Percentiles rank a stretch among this genome's conserved stretches.
Evolutionary conservation across 2,113 vertebrate genomes (phyloP).

Genomic region (Hemiscyllium ocellatum): DNA sequence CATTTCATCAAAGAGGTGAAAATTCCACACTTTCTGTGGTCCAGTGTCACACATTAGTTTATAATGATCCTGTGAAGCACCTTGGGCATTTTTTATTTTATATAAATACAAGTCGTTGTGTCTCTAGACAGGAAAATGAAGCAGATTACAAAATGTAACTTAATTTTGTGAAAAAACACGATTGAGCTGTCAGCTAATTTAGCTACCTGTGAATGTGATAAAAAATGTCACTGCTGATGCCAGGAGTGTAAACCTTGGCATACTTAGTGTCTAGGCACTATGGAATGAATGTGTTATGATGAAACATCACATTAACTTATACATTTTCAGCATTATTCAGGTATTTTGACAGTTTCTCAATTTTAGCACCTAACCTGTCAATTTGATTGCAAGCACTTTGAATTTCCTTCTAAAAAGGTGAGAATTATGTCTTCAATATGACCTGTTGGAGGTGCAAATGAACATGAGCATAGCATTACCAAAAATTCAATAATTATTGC

Average conservation of each 20-base stretch:
- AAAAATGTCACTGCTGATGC: slow-evolving; percentile 42
- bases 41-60: neutral
- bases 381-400: slow-evolving; percentile 43
- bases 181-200: slow-evolving; percentile 44
- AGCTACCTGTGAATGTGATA: slow-evolving; percentile 46
- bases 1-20: no score
- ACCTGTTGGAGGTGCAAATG: slow-evolving; percentile 53
- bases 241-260: slow-evolving; percentile 46
- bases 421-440: slow-evolving; percentile 51
- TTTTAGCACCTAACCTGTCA: slow-evolving; percentile 48
- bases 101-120: neutral
- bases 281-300: slow-evolving; percentile 49
- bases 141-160: slow-evolving; percentile 28
- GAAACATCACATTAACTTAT: slow-evolving; percentile 39
- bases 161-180: slow-evolving; percentile 46
- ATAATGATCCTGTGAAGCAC: neutral
- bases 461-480: slow-evolving; percentile 43
- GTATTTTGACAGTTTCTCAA: slow-evolving; percentile 55
- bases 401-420: slow-evolving; percentile 51
- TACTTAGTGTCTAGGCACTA: slow-evolving; percentile 43
- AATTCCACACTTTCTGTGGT: neutral
- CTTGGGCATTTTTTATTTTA: neutral
- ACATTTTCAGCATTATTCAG: slow-evolving; percentile 47
- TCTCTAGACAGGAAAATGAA: neutral
- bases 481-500: slow-evolving; percentile 45